These are phyloP conservation scores for Dolomedes plantarius DNA, from an alignment of 2,888 invertebrate genomes.

Conservation along the genomic window DNA sequence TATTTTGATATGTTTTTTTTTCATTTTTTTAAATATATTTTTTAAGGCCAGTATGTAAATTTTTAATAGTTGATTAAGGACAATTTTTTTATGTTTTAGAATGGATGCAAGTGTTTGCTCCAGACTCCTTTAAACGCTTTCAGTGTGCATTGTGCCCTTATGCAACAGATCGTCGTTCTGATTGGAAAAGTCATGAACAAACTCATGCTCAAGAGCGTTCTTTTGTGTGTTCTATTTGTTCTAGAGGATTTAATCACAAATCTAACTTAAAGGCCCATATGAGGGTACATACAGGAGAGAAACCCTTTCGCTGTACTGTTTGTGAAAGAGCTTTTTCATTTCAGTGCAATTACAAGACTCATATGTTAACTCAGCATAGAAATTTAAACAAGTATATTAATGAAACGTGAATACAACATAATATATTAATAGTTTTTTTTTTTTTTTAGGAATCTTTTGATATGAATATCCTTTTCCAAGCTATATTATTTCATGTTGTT, in stretches of 20 bases:
- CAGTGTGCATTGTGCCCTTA: conserved; percentile 16
- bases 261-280: conserved; percentile 86
- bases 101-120: not conserved
- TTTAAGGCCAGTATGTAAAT: too few relatives aligned
- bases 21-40: too few relatives aligned
- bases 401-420: not conserved
- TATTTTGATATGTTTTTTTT: too few relatives aligned
- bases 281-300: conserved; percentile 91
- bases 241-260: conserved; percentile 21
- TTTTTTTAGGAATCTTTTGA: too few relatives aligned
- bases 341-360: conserved; percentile 14
- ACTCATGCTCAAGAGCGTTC: conserved; percentile 26
- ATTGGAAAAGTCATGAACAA: conserved; percentile 15
- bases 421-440: not conserved
- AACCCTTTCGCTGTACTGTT: conserved; percentile 88
- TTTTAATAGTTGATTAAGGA: too few relatives aligned
- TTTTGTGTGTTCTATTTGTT: conserved; percentile 15
- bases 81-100: not conserved
- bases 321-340: conserved; percentile 86
- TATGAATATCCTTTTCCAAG: too few relatives aligned
- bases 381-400: not conserved
- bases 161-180: conserved; percentile 17
- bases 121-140: not conserved
- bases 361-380: conserved; percentile 18
- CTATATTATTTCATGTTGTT: too few relatives aligned